Evolutionary conservation across 2,113 vertebrate species (phyloP), one percentile per base, ranked within the genome.

Genomic region (Grallaria varia): DNA sequence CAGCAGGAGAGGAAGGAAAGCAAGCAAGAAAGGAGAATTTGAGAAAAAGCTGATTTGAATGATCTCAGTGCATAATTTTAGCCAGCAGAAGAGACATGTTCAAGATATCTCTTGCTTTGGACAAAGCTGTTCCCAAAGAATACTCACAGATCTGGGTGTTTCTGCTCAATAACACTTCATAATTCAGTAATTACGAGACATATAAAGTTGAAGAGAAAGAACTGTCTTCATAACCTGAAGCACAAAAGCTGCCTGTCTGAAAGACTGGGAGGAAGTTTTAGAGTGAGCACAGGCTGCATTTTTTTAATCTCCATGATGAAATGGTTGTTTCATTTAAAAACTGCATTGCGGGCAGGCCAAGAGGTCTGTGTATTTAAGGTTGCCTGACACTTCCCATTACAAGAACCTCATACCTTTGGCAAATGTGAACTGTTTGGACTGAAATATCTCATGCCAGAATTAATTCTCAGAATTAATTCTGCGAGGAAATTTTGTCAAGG

Each of bases 331-430:
- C 15, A n/a, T 84, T 89, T 64, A 47, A 81, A 75, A 89, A 39
- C 69, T 84, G 47, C 72, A 31, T 2, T 89, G 80, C 4, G 0
- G 90, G 64, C 86, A 95, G 86, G 28, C 49, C 39, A 25, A 72
- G 50, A 82, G 69, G 40, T 84, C 77, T 89, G 60, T 59, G 86
- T 87, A 64, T 94, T 87, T 90, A 89, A 77, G 66, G 87, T n/a
- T 95, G 50, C 44, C 44, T 96, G 93, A 89, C 93, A 93, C 56
- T 89, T 89, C 24, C 73, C 31, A 84, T 89, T 92, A 94, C 60
- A 72, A 78, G 80, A 58, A 35, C 56, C 23, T 84, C 44, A 23
- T 75, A 56, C 40, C 35, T 84, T 63, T 94, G 86, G 89, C 35
- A 97, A 94, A 94, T 79, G 80, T 63, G 89, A 93, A 75, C 12